These are phyloP conservation scores for Archaeoteleia sp. DNA, from an alignment of 2,888 invertebrate genomes.

Conservation along the genomic window DNA sequence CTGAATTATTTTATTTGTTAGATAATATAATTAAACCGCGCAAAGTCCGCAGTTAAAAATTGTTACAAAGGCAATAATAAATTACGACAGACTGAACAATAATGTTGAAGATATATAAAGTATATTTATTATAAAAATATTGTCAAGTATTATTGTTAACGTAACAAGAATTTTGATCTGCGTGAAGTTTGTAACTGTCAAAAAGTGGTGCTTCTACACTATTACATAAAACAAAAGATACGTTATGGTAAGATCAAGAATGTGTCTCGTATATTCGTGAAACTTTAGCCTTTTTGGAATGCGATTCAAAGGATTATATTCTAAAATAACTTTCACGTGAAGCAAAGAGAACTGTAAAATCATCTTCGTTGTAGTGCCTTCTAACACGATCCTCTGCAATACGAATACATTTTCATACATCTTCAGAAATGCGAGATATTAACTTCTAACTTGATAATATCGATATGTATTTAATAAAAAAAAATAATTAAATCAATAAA, in stretches of 20 bases:
- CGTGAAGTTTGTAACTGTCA: neutral
- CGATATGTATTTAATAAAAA: too few species aligned
- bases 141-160: too few species aligned
- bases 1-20: too few species aligned
- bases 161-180: neutral
- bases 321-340: constrained; percentile 10
- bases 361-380: constrained; percentile 7
- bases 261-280: constrained; percentile 1
- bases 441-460: neutral
- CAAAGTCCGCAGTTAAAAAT: too few species aligned
- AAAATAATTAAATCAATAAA: too few species aligned
- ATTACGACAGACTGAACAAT: too few species aligned
- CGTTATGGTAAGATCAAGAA: constrained; percentile 14
- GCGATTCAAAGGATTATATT: constrained; percentile 17
- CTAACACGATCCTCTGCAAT: constrained; percentile 7
- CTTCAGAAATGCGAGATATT: constrained; percentile 1
- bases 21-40: too few species aligned
- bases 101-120: too few species aligned
- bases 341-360: constrained; percentile 3
- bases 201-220: neutral
- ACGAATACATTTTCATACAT: neutral
- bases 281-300: constrained; percentile 12
- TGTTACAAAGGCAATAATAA: too few species aligned
- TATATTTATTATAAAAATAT: too few species aligned
- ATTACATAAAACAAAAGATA: neutral